phyloP scores from a whole-genome alignment of 2,797 vertebrate genomes.

The Gila robusta region DNA sequence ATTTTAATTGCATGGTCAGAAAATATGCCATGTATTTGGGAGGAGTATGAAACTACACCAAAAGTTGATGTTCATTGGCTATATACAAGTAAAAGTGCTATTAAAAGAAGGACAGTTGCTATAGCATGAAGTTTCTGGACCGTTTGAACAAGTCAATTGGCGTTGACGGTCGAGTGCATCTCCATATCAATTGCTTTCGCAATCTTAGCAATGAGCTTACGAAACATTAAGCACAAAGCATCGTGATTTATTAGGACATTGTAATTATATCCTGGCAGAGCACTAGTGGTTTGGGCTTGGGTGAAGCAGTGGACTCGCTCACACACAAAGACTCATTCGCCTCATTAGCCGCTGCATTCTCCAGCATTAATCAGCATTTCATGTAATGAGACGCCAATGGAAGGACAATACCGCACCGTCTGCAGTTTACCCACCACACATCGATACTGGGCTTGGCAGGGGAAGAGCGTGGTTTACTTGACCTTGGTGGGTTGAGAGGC shows the following conservation, averaged over 20 bases:
- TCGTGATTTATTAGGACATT: conserved; percentile 63
- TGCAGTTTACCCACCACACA: conserved; percentile 10
- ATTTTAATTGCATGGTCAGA: neutral
- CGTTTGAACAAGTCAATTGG: conserved; percentile 39
- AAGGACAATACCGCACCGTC: neutral
- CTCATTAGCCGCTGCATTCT: conserved; percentile 60
- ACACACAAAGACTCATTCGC: conserved; percentile 36
- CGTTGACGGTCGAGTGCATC: conserved; percentile 38
- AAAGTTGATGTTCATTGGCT: neutral
- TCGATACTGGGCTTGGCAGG: conserved; percentile 8
- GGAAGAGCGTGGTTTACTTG: neutral
- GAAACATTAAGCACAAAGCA: conserved; percentile 64
- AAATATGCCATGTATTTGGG: neutral
- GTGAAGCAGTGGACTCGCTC: neutral
- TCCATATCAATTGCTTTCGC: conserved; percentile 55
- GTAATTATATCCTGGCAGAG: conserved; percentile 60
- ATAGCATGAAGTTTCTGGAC: neutral
- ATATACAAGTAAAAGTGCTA: neutral
- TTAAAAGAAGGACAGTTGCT: conserved; percentile 12
- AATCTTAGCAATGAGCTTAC: conserved; percentile 59
- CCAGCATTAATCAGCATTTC: conserved; percentile 59
- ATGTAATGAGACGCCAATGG: conserved; percentile 14
- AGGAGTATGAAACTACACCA: neutral
- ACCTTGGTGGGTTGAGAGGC: conserved; percentile 14
- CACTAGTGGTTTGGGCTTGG: conserved; percentile 7